These are phyloP conservation scores for Halotydeus destructor DNA, from an alignment of 1,140 invertebrate genomes.

Conservation along the genomic window DNA sequence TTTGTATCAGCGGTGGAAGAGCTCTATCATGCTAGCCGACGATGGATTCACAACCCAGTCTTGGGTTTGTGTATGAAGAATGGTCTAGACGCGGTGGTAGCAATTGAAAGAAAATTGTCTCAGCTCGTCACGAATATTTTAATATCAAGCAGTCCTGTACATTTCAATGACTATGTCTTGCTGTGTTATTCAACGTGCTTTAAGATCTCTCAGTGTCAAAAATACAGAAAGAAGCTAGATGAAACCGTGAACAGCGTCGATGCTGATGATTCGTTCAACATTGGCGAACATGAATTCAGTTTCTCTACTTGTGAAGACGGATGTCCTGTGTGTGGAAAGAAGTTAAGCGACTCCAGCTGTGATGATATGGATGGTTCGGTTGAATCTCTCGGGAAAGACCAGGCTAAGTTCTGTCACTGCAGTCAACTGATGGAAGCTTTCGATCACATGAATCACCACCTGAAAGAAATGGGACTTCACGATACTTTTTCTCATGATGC, in stretches of 20 bases:
- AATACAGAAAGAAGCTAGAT: not conserved
- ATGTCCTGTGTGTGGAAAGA: constrained; percentile 1
- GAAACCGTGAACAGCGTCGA: not conserved
- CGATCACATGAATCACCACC: not conserved
- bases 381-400: not conserved
- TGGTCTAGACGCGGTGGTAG: no score
- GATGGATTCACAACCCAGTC: no score
- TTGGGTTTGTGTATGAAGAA: no score
- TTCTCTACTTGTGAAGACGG: not conserved
- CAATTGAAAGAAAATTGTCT: no score
- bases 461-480: constrained; percentile 7
- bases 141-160: no score
- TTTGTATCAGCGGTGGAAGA: no score
- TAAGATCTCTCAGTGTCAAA: not conserved
- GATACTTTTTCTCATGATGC: constrained; percentile 9
- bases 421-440: not conserved
- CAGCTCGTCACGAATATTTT: no score
- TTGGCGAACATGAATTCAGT: not conserved
- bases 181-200: not conserved
- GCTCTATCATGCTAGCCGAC: no score
- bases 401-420: not conserved
- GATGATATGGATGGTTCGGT: not conserved
- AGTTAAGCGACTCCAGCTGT: not conserved
- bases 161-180: not conserved
- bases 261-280: not conserved